Evolutionary conservation across 2,888 invertebrate species (phyloP).

Genomic region (Linyphia triangularis): DNA sequence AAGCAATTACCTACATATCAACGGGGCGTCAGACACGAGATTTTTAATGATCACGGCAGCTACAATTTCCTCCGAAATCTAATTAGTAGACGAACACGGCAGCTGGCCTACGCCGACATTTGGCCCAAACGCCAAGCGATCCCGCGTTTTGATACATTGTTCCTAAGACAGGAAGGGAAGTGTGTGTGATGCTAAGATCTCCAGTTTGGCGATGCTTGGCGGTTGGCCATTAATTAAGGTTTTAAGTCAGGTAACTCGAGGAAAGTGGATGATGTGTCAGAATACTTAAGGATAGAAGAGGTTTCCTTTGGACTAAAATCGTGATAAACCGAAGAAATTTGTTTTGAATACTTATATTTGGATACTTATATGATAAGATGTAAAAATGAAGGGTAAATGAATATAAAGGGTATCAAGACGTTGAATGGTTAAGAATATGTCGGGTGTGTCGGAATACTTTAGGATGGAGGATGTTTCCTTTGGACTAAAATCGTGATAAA

Average conservation of each 20-base stretch:
- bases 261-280: background rate
- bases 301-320: slow-evolving; percentile 21
- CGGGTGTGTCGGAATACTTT: too few species aligned
- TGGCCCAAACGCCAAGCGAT: background rate
- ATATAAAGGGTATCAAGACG: too few species aligned
- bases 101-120: slow-evolving; percentile 4
- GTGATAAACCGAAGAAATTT: background rate
- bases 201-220: slow-evolving; percentile 18
- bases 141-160: slow-evolving; percentile 37
- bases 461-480: too few species aligned
- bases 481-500: too few species aligned
- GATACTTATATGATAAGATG: too few species aligned
- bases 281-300: slow-evolving; percentile 29
- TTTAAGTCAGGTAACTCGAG: slow-evolving; percentile 17
- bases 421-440: too few species aligned
- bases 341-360: too few species aligned
- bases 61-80: slow-evolving; percentile 15
- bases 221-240: slow-evolving; percentile 53
- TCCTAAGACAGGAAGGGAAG: slow-evolving; percentile 30
- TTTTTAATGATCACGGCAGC: slow-evolving; percentile 46
- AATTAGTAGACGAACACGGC: slow-evolving; percentile 40
- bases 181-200: slow-evolving; percentile 9
- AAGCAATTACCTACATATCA: slow-evolving; percentile 57
- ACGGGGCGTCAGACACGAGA: slow-evolving; percentile 27
- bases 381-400: too few species aligned